Base-by-base conservation (phyloP, 2,113 vertebrate species). In the Mustela nigripes region DNA sequence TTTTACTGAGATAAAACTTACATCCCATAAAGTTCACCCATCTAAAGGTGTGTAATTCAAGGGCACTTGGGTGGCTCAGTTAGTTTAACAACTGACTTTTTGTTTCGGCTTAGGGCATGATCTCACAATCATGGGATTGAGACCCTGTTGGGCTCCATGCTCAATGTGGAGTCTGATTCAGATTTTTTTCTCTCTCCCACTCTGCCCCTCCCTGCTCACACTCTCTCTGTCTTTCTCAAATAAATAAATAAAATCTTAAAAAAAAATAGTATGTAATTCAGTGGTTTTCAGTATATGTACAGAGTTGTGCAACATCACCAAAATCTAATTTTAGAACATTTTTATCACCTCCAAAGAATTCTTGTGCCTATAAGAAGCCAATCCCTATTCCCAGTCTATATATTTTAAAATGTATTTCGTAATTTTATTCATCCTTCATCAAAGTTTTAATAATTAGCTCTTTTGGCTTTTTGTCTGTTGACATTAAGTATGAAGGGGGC, bases 371-470 rank as follows among this genome's bases (percentile, higher is more conserved):
- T 62, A 21, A 73, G 14, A 36, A n/a, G 6, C 84, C 39, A 83
- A 19, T 90, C 9, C 14, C 7, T 50, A 60, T 87, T 73, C 26
- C 28, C 18, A 50, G 19, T 31, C 12, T 85, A 1, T 60, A 19
- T 19, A 4, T 79, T 85, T 95, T 86, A 36, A 74, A 94, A 21
- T 71, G 80, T 90, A n/a, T 92, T 86, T 89, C 80, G 53, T 42
- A 62, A 22, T 65, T n/a, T 81, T 90, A 24, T 50, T 9, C 65
- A 12, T 56, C 82, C 19, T 76, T 93, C 18, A 60, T 85, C 18
- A 28, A 26, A 83, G 21, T 42, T 19, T 28, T 83, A 45, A 5
- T 80, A n/a, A 63, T 94, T 67, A 4, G 5, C 53, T 90, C 4
- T 76, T 0, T 45, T 53, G 80, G 21, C 15, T 89, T 96, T 86